Percentiles rank a stretch among this genome's conserved stretches.
Evolutionary conservation across 2,888 invertebrate genomes (phyloP).

Genomic region (Antheraea assamensis): DNA sequence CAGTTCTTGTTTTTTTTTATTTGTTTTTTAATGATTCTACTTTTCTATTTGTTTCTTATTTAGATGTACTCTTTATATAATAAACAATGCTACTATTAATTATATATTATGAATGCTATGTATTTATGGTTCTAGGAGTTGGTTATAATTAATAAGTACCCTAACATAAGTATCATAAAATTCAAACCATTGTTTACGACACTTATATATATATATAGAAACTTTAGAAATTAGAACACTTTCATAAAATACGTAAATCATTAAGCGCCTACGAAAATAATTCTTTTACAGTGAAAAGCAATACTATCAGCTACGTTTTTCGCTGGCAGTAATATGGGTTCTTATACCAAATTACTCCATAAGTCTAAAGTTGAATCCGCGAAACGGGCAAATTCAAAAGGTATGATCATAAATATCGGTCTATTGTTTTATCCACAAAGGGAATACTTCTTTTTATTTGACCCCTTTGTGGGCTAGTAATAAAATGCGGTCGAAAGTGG

Average conservation of each 20-base stretch:
- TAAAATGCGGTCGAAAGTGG: constrained; percentile 56
- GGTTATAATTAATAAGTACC: too few relatives aligned
- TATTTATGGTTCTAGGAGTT: too few relatives aligned
- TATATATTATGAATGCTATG: too few relatives aligned
- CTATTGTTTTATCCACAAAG: constrained; percentile 50
- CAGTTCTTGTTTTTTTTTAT: too few relatives aligned
- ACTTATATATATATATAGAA: background rate
- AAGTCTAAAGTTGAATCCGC: constrained; percentile 36
- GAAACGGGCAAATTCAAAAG: constrained; percentile 35
- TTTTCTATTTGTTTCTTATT: too few relatives aligned
- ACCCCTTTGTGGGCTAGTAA: constrained; percentile 51
- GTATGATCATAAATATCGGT: constrained; percentile 48
- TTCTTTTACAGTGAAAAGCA: constrained; percentile 34
- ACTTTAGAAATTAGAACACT: constrained; percentile 32
- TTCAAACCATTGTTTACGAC: constrained; percentile 29
- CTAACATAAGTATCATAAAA: constrained; percentile 28
- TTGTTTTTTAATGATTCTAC: too few relatives aligned
- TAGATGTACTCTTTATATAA: too few relatives aligned
- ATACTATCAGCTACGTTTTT: constrained; percentile 22
- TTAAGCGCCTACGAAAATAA: constrained; percentile 26
- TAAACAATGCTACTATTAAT: too few relatives aligned
- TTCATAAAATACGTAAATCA: constrained; percentile 35
- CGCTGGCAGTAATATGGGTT: constrained; percentile 29
- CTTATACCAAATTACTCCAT: constrained; percentile 33
- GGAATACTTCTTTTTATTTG: constrained; percentile 53